phyloP scores from a whole-genome alignment of 2,888 invertebrate genomes.

The Branchellion lobata region DNA sequence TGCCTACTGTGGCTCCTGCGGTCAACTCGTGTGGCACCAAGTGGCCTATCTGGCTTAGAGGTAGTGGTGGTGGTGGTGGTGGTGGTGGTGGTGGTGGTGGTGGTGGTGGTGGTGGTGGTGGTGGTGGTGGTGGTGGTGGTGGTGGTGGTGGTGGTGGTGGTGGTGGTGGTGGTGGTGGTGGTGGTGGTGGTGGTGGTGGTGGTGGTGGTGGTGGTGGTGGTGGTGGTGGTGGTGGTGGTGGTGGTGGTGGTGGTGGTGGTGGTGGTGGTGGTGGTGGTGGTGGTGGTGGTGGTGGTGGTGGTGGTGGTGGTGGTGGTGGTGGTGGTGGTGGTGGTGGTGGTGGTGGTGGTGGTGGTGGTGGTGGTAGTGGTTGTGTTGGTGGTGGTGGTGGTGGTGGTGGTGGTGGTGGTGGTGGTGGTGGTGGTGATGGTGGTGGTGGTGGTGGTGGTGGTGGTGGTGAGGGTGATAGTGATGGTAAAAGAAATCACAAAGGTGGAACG shows the following conservation, averaged over 20 bases:
- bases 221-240: constrained; percentile 42
- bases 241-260: constrained; percentile 41
- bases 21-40: constrained; percentile 50
- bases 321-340: constrained; percentile 31
- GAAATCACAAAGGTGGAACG: too few relatives aligned
- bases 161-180: neutral
- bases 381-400: constrained; percentile 3
- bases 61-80: too few relatives aligned
- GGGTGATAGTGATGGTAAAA: too few relatives aligned
- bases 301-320: constrained; percentile 14
- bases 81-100: neutral
- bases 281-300: neutral
- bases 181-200: constrained; percentile 35
- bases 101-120: neutral
- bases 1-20: constrained; percentile 49
- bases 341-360: neutral
- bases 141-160: neutral
- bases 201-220: constrained; percentile 42
- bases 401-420: constrained; percentile 19
- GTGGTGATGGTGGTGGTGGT: neutral
- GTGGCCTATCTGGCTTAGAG: constrained; percentile 51
- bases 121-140: neutral
- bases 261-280: constrained; percentile 42
- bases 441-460: too few relatives aligned
- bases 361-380: too few relatives aligned